Conservation (phyloP, 2,797 vertebrate species). For the Sebastes flavidus region DNA sequence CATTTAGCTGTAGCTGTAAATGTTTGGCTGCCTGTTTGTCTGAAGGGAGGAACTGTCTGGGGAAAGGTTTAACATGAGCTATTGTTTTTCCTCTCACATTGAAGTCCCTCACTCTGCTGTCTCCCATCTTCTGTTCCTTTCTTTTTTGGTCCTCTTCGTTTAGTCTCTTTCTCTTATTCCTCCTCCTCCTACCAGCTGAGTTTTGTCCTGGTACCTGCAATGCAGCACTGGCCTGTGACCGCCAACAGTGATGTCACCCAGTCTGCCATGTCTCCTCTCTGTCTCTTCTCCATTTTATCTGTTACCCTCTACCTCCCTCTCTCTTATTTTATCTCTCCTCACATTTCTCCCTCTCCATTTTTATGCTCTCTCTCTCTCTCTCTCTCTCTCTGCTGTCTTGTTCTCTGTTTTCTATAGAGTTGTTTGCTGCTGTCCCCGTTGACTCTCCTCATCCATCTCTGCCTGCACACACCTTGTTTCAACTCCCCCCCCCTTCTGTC, state of each 20-base stretch:
- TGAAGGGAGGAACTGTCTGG: background rate
- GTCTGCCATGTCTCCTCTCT: conserved; percentile 9
- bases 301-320: background rate
- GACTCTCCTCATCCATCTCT: conserved; percentile 24
- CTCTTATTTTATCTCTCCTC: background rate
- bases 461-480: background rate
- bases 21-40: background rate
- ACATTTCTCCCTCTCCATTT: background rate
- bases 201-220: conserved; percentile 53
- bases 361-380: background rate
- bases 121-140: background rate
- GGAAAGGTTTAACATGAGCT: background rate
- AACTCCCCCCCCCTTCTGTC: background rate
- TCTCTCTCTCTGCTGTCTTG: background rate
- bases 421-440: conserved; percentile 2
- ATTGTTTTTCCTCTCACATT: background rate
- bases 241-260: conserved; percentile 61
- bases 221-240: conserved; percentile 59
- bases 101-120: background rate
- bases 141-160: background rate
- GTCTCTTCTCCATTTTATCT: background rate
- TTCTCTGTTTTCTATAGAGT: background rate
- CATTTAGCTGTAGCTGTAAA: background rate
- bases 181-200: background rate
- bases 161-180: background rate